Base-by-base conservation (phyloP, 2,113 vertebrate genomes). In the Pluvialis apricaria region DNA sequence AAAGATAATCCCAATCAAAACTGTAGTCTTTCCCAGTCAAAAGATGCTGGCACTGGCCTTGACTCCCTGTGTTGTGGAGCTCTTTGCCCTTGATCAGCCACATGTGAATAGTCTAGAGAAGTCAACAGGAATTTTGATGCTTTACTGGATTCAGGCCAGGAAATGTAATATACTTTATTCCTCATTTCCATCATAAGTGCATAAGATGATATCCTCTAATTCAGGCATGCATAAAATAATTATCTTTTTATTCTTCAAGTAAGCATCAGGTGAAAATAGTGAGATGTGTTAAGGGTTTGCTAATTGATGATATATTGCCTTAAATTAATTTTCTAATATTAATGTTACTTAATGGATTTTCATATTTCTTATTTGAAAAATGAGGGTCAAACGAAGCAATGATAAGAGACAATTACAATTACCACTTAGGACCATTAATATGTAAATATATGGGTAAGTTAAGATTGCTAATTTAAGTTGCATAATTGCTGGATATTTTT, bases 351-450 rank as follows among this genome's bases (percentile, higher is more conserved):
- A 94, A 95, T 93, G 86, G 76, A 89, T 87, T 94, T 97, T 88
- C 84, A 38, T 66, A 76, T 95, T 96, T 96, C 93, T 89, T 91
- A 80, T 80, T 96, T 92, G 88, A 97, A 97, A 97, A 97, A 91
- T 87, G 90, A 93, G 94, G 87, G 95, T 93, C 94, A 96, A 88
- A 64, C 17, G 47, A 93, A 97, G 82, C 76, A 96, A 65, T 65
- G 68, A 94, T 70, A 64, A 95, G 93, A 86, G 91, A 90, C 95
- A 96, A 85, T 87, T 97, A 86, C 78, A 97, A 96, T 95, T 96
- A 96, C 76, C 86, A 97, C 97, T 97, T 91, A 97, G 81, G 71
- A 84, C 55, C 68, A 95, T 62, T 95, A 92, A 93, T 94, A 92
- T 96, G 76, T 95, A 96, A 96, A 96, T 92, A 91, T 85, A 94